Base-by-base conservation (phyloP, 2,113 vertebrate species). In the Nerophis lumbriciformis region DNA sequence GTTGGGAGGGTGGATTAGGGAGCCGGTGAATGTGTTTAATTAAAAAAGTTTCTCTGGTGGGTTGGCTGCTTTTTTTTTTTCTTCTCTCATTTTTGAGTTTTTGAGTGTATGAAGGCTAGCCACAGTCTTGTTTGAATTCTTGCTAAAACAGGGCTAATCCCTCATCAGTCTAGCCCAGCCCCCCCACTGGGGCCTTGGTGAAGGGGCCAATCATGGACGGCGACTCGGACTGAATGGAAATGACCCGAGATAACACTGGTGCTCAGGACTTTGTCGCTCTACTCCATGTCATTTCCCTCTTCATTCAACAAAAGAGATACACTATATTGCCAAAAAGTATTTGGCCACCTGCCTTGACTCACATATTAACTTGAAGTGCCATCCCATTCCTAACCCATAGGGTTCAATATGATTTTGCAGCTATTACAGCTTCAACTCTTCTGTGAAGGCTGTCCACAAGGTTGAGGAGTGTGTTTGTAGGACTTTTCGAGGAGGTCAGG, bases 111-210 rank as follows among this genome's bases (percentile, higher is more conserved):
- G 70, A 73, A 71, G 48, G 19, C 73, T 71, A 54, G 69, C 62
- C 75, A n/a, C 68, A 70, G 70, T 71, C 63, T 72, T 72, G 75
- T 59, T 81, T 83, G 78, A 74, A 77, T 66, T 78, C 69, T 65
- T 61, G 75, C 85, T 82, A 77, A 81, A 84, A 82, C 78, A 76
- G 71, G 69, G 58, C 75, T 85, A 86, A 86, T 88, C 78, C 80
- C 74, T 66, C 79, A 78, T 73, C 76, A 76, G 76, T 28, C 28
- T 28, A 28, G 67, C 66, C 63, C 6, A 59, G 55, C 54, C 72
- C 54, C 72, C 69, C 76, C 48, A 5, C 14, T 45, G 64, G 73
- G 80, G 56, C 53, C 15, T 42, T 28, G 69, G 68, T 4, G 81
- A 83, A 82, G 76, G 78, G 79, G 69, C 79, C 78, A 81, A 83